phyloP scores from a whole-genome alignment of 2,888 invertebrate genomes.

The Tetranychus piercei region DNA sequence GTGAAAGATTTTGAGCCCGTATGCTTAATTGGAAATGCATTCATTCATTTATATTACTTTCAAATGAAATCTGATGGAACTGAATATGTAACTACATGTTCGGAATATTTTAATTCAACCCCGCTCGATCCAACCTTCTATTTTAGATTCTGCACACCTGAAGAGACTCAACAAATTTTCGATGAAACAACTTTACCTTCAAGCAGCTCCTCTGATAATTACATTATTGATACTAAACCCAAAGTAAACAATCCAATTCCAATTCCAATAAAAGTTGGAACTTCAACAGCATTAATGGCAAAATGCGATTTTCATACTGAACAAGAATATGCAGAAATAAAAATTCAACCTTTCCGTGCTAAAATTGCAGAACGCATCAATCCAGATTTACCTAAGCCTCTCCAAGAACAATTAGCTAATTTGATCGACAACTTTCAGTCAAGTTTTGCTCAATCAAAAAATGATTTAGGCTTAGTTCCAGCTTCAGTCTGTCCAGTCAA shows the following conservation, averaged over 20 bases:
- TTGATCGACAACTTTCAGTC: neutral
- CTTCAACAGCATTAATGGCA: neutral
- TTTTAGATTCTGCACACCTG: neutral
- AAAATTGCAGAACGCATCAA: neutral
- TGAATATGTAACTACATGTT: neutral
- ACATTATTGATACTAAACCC: neutral
- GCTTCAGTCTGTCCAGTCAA: neutral
- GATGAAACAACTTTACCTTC: neutral
- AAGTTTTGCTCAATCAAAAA: neutral
- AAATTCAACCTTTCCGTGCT: too few species aligned
- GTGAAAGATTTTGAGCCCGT: neutral
- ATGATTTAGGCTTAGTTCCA: neutral
- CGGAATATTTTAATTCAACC: neutral
- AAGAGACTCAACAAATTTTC: neutral
- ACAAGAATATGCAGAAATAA: neutral
- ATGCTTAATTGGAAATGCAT: neutral
- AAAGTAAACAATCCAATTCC: neutral
- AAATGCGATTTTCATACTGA: neutral
- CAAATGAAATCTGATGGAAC: neutral
- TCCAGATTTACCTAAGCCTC: neutral
- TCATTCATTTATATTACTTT: neutral
- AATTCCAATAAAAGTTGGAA: neutral
- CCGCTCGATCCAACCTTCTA: neutral
- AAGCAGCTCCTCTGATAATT: neutral
- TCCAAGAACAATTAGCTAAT: neutral